Percentiles rank a stretch among this genome's conserved stretches.
phyloP scores from a whole-genome alignment of 2,888 invertebrate species.

The Baronia brevicornis region DNA sequence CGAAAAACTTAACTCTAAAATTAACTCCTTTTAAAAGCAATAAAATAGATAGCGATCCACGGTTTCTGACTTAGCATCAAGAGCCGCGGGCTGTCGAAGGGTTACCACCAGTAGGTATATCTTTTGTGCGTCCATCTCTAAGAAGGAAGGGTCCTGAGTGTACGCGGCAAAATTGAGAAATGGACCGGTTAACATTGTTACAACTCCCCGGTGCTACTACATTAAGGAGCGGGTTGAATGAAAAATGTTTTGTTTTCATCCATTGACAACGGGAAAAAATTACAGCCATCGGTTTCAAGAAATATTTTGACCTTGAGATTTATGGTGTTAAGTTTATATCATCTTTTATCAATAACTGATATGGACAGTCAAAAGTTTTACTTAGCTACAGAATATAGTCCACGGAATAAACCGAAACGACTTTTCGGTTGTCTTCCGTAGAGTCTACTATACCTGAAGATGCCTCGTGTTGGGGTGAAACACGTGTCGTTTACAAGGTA shows the following conservation, averaged over 20 bases:
- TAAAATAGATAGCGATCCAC: constrained; percentile 49
- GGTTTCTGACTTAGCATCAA: constrained; percentile 37
- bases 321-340: too few species aligned
- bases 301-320: background rate
- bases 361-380: too few species aligned
- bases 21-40: constrained; percentile 50
- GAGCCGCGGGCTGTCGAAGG: constrained; percentile 58
- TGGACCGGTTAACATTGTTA: constrained; percentile 74
- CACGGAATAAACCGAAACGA: too few species aligned
- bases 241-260: constrained; percentile 61
- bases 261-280: constrained; percentile 13
- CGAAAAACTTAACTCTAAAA: constrained; percentile 14
- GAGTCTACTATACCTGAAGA: too few species aligned
- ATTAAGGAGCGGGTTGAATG: constrained; percentile 51
- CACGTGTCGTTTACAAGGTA: too few species aligned
- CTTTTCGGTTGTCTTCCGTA: too few species aligned
- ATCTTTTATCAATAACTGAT: too few species aligned
- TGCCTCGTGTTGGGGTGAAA: too few species aligned
- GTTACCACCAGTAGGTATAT: constrained; percentile 37
- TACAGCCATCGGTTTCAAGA: background rate
- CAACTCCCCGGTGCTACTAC: constrained; percentile 52
- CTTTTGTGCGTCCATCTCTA: constrained; percentile 54
- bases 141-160: constrained; percentile 40
- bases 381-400: too few species aligned
- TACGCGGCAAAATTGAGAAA: constrained; percentile 69